Percentiles rank a stretch among this genome's conserved stretches.
phyloP scores from a whole-genome alignment of 1,140 invertebrate species.

The Aricia agestis region DNA sequence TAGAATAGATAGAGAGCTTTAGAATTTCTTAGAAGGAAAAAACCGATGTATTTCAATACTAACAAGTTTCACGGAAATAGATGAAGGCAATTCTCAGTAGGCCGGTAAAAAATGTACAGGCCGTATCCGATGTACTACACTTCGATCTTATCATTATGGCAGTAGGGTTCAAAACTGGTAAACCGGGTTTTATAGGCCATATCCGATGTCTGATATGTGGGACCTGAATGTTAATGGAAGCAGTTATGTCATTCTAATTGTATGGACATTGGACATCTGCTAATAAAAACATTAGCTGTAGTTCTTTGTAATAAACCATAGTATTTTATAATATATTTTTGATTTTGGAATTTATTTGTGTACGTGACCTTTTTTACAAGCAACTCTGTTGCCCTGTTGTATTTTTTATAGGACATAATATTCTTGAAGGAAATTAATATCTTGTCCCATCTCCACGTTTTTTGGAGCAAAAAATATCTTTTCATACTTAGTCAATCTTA shows the following conservation, averaged over 20 bases:
- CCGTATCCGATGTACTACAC: constrained; percentile 22
- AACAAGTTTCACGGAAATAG: constrained; percentile 29
- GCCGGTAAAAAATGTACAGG: constrained; percentile 33
- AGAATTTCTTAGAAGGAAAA: not conserved
- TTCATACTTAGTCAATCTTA: not conserved
- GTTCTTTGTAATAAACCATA: not conserved
- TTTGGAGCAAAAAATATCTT: too few relatives aligned
- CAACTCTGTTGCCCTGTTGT: too few relatives aligned
- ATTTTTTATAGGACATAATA: too few relatives aligned
- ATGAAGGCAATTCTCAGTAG: constrained; percentile 30
- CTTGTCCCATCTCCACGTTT: too few relatives aligned
- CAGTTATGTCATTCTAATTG: not conserved
- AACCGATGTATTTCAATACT: not conserved
- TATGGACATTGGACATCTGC: not conserved
- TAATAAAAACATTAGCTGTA: constrained; percentile 1
- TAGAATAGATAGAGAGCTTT: not conserved
- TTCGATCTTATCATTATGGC: not conserved
- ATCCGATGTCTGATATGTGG: not conserved
- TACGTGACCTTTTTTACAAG: too few relatives aligned
- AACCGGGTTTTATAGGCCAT: not conserved
- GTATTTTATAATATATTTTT: not conserved
- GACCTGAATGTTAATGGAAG: not conserved
- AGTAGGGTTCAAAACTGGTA: not conserved
- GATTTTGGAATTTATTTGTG: too few relatives aligned
- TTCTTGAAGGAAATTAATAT: too few relatives aligned